These are phyloP conservation scores for Strigops habroptila DNA, from an alignment of 2,113 vertebrate genomes.

Conservation along the genomic window DNA sequence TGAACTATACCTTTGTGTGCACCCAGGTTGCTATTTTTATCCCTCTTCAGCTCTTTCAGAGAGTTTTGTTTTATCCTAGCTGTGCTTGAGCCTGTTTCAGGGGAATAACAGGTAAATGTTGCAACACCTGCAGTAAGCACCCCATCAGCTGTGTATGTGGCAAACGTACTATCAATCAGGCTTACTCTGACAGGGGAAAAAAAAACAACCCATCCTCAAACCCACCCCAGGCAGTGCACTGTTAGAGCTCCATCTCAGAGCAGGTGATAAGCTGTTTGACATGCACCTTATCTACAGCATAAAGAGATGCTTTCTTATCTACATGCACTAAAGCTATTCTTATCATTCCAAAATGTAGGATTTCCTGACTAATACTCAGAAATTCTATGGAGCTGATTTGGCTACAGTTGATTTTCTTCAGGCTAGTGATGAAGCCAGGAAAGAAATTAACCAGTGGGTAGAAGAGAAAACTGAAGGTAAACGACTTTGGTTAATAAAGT, in stretches of 20 bases:
- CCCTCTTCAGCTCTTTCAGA: not conserved
- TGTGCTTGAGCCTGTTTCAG: not conserved
- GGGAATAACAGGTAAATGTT: not conserved
- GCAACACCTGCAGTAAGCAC: not conserved
- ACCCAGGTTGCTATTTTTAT: not conserved
- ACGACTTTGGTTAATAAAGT: not conserved
- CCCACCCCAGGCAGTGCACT: not conserved
- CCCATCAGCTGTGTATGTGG: not conserved
- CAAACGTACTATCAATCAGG: not conserved
- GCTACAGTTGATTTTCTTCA: constrained; percentile 82
- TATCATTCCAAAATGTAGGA: constrained; percentile 63
- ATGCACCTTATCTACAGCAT: not conserved
- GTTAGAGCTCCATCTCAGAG: not conserved
- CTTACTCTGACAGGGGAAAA: not conserved
- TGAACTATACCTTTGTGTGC: not conserved
- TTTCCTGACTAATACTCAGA: constrained; percentile 80
- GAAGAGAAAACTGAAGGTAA: constrained; percentile 87
- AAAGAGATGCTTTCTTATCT: not conserved
- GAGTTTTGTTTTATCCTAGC: not conserved
- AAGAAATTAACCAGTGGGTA: constrained; percentile 89
- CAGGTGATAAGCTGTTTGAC: not conserved
- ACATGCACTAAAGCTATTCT: not conserved
- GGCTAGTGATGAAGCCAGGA: constrained; percentile 73
- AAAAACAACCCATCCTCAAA: not conserved
- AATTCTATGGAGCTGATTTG: constrained; percentile 84